A percentile compares a stretch with the other conserved stretches of the same genome.
Evolutionary conservation across 2,113 vertebrate genomes (phyloP).

Genomic region (Tiliqua scincoides): DNA sequence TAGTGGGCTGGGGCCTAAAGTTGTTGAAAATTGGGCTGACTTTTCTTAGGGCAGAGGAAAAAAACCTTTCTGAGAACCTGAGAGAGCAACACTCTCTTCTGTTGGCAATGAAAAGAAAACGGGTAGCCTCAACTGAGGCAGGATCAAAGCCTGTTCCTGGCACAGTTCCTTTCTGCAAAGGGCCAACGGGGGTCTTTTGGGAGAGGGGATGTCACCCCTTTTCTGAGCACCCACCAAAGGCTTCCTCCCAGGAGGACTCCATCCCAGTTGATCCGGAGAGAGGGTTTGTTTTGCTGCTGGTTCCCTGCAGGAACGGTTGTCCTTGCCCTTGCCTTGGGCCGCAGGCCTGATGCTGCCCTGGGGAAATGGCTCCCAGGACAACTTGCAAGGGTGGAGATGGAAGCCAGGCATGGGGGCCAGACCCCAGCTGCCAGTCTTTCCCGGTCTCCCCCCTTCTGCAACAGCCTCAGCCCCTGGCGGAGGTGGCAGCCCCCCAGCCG

Average conservation of each 20-base stretch:
- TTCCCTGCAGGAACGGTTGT: not conserved
- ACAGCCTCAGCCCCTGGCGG: not conserved
- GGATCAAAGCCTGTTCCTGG: no score
- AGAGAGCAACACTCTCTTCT: no score
- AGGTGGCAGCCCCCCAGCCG: no score
- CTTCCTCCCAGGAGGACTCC: not conserved
- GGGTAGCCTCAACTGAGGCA: no score
- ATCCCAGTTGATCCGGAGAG: not conserved
- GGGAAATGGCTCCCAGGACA: not conserved
- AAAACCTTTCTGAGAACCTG: no score
- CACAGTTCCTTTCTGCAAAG: not conserved
- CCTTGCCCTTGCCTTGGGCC: not conserved
- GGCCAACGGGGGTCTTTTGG: not conserved
- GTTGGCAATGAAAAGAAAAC: no score
- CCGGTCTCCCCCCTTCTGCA: not conserved
- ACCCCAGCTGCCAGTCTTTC: no score
- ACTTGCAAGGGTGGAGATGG: not conserved
- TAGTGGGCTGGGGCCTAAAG: no score
- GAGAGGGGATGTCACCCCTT: not conserved
- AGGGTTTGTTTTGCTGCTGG: not conserved
- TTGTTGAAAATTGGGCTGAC: no score
- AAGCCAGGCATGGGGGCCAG: no score
- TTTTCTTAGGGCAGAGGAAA: no score
- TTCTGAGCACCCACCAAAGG: not conserved
- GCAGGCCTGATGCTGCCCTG: slow-evolving; percentile 8